phyloP scores from a whole-genome alignment of 2,113 vertebrate genomes.

The Thermophis baileyi region DNA sequence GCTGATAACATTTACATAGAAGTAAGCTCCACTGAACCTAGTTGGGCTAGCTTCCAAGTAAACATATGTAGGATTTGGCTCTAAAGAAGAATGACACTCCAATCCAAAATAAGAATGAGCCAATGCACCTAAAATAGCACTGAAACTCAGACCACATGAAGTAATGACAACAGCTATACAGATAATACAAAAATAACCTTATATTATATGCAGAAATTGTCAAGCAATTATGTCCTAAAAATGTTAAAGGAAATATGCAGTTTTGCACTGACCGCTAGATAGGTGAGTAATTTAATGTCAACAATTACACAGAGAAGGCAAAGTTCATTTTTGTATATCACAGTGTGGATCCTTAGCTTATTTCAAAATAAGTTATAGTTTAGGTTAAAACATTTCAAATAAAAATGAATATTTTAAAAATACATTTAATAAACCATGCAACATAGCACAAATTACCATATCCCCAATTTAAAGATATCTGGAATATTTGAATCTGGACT shows the following conservation, averaged over 20 bases:
- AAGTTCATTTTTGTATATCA: constrained; percentile 36
- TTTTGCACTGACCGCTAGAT: neutral
- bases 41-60: neutral
- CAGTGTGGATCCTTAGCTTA: constrained; percentile 5
- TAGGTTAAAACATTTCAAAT: constrained; percentile 35
- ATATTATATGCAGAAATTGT: neutral
- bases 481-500: neutral
- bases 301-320: neutral
- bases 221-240: neutral
- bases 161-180: neutral
- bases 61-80: neutral
- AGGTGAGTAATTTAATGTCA: constrained; percentile 2
- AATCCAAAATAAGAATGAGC: neutral
- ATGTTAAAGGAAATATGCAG: neutral
- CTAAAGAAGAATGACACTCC: neutral
- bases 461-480: constrained; percentile 20
- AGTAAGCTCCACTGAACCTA: neutral
- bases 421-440: constrained; percentile 38
- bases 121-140: neutral
- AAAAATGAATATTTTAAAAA: constrained; percentile 48
- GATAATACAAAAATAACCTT: neutral
- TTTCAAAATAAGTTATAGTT: constrained; percentile 26
- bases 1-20: neutral
- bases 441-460: constrained; percentile 1
- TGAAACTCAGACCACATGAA: neutral